A percentile compares a stretch with the other conserved stretches of the same genome.
Evolutionary conservation across 2,797 vertebrate genomes (phyloP).

Genomic region (Coluber constrictor): DNA sequence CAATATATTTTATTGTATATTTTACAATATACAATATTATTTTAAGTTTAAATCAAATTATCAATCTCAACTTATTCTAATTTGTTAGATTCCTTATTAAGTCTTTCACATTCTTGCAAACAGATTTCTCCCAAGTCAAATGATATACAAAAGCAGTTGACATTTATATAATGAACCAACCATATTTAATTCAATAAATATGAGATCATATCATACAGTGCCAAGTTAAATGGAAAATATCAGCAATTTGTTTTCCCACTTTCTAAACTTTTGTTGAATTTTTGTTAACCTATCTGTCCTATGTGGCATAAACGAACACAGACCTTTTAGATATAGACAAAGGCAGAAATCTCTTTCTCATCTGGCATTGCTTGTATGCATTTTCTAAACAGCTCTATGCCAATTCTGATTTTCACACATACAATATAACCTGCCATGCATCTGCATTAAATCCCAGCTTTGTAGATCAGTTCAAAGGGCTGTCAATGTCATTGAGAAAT

Average conservation of each 20-base stretch:
- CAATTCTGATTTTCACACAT: neutral
- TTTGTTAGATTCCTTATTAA: neutral
- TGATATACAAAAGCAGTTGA: neutral
- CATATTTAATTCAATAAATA: neutral
- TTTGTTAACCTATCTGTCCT: neutral
- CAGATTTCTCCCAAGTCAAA: neutral
- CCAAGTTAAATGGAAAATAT: neutral
- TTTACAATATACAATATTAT: neutral
- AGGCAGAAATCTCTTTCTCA: neutral
- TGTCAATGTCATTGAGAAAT: neutral
- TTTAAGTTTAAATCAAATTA: neutral
- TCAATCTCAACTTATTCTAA: neutral
- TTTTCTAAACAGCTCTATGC: neutral
- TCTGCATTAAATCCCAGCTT: neutral
- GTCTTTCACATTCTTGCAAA: neutral
- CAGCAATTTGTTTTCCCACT: neutral
- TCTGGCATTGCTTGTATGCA: neutral
- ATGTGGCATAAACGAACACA: neutral
- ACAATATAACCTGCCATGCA: neutral
- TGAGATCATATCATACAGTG: neutral
- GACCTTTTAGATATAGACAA: neutral
- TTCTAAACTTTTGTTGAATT: neutral
- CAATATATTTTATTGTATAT: neutral
- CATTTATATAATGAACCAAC: neutral
- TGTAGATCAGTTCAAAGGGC: neutral